Evolutionary conservation across 2,888 invertebrate species (phyloP).

Genomic region (Meteorus colon): DNA sequence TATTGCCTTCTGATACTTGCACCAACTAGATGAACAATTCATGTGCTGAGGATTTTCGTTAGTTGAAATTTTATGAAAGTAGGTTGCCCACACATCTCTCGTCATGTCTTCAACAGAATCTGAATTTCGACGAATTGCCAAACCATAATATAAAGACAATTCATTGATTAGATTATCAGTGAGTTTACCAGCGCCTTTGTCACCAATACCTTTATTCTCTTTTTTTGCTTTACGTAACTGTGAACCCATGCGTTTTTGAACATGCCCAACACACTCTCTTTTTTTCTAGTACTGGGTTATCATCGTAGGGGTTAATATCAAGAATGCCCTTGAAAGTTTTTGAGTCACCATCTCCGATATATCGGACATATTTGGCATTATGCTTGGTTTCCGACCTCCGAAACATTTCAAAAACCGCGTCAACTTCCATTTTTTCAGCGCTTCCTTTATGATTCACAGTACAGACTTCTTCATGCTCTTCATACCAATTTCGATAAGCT

Average conservation of each 20-base stretch:
- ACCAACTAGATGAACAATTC: background rate
- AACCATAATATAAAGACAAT: background rate
- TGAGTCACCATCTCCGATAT: slow-evolving; percentile 42
- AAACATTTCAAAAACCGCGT: too few relatives aligned
- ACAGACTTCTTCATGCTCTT: too few relatives aligned
- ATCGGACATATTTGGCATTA: too few relatives aligned
- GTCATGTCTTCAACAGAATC: background rate
- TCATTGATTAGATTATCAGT: background rate
- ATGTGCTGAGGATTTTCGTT: background rate
- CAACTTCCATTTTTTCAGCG: too few relatives aligned
- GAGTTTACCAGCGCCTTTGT: background rate
- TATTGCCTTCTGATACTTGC: background rate
- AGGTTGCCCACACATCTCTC: background rate
- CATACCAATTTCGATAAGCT: too few relatives aligned
- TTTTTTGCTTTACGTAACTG: slow-evolving; percentile 32
- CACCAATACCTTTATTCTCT: background rate
- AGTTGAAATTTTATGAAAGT: background rate
- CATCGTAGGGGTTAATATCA: slow-evolving; percentile 27
- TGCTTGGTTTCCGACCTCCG: too few relatives aligned
- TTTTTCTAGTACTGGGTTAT: too few relatives aligned
- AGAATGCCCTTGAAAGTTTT: slow-evolving; percentile 38
- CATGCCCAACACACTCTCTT: slow-evolving; percentile 40
- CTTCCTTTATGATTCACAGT: too few relatives aligned
- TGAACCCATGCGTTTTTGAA: slow-evolving; percentile 42
- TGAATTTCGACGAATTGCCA: background rate